Evolutionary conservation across 2,797 vertebrate species (phyloP), one percentile per base, ranked within the genome.

Genomic region (Onychomys arenicola): DNA sequence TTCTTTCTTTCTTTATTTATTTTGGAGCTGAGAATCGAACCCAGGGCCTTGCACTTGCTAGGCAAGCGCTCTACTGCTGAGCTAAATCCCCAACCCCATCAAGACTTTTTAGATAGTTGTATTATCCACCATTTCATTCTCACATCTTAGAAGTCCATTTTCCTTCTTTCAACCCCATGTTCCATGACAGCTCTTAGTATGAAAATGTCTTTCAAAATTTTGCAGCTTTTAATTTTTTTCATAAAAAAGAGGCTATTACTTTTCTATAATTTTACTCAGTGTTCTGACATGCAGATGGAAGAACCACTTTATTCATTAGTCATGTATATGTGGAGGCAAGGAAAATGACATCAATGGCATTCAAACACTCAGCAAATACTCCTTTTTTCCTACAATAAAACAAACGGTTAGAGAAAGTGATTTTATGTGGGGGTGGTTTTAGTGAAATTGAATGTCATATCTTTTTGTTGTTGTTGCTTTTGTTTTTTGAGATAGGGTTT

Each of bases 341-440:
- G 21, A 61, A 61, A 27, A 63, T 52, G 49, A 52, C 49, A 52
- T 52, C 49, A 46, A 69, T 82, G 1, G 12, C 71, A 77, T 63
- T 73, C 5, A 21, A 65, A 59, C 7, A 1, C 1, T 89, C 6
- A 80, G 23, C 77, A 52, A 52, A 27, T 59, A 43, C 27, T 61
- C 2, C 40, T 37, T 89, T 89, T 29, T 89, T 49, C 78, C 57
- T 49, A 23, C 34, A 89, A 77, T 34, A 82, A 96, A 90, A 87
- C 71, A 27, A 90, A 19, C 32, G 52, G 11, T 71, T 49, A 69
- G 32, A 5, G 4, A 69, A 61, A 32, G 13, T 69, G 71, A 46
- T 29, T 94, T 11, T 57, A 52, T 52, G 49, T 52, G 49, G 2
- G 12, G 49, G 49, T 52, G 12, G 49, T 52, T 52, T 52, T 52